These are phyloP conservation scores for Encarsia formosa DNA, from an alignment of 2,888 invertebrate genomes.

Conservation along the genomic window DNA sequence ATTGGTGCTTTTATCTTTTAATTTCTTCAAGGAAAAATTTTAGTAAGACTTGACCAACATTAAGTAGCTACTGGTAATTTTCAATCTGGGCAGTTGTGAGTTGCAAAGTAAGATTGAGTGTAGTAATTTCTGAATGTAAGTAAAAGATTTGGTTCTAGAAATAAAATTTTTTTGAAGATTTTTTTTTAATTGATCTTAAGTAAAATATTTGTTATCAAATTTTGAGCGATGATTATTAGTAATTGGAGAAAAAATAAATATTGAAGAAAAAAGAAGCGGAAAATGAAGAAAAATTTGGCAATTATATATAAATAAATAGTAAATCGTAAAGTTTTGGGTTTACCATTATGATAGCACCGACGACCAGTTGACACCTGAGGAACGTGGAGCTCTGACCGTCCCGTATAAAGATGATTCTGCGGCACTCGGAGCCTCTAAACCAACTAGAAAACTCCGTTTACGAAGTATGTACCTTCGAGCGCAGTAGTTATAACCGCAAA, in stretches of 20 bases:
- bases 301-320: neutral
- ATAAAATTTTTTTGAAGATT: too few relatives aligned
- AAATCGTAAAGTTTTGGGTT: slow-evolving; percentile 29
- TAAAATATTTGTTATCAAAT: too few relatives aligned
- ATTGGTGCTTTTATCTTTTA: neutral
- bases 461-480: slow-evolving; percentile 21
- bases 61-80: neutral
- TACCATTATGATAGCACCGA: slow-evolving; percentile 46
- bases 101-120: neutral
- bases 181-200: too few relatives aligned
- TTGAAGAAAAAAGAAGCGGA: neutral
- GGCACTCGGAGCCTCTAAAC: slow-evolving; percentile 35
- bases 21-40: neutral
- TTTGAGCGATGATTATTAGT: too few relatives aligned
- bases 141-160: too few relatives aligned
- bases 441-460: slow-evolving; percentile 47
- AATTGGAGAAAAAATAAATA: too few relatives aligned
- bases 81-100: too few relatives aligned
- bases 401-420: slow-evolving; percentile 45
- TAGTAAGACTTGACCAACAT: neutral
- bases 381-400: slow-evolving; percentile 38
- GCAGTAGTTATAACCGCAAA: slow-evolving; percentile 29
- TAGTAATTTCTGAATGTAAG: neutral
- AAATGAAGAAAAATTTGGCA: neutral
- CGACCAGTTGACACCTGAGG: slow-evolving; percentile 47